Percentiles rank a stretch among this genome's conserved stretches.
phyloP scores from a whole-genome alignment of 2,113 vertebrate species.

The Bufo gargarizans region DNA sequence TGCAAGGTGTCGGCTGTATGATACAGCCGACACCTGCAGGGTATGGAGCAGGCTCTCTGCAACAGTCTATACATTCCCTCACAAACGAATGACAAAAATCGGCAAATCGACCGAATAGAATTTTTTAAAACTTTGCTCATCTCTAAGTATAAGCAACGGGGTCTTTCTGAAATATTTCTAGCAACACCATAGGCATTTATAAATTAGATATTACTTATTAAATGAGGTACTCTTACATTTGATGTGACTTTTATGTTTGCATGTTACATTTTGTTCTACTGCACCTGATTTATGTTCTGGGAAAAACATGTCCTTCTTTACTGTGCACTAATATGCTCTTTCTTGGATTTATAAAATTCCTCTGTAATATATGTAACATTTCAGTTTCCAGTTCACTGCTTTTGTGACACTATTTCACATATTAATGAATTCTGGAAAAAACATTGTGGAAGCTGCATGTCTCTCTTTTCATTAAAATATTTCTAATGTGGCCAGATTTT shows the following conservation, averaged over 20 bases:
- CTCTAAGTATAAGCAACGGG: neutral
- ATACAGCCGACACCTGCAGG: too few relatives aligned
- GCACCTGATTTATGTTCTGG: neutral
- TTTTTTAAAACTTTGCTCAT: too few relatives aligned
- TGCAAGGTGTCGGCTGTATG: too few relatives aligned
- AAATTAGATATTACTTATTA: neutral
- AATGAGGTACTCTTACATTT: neutral
- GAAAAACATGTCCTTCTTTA: neutral
- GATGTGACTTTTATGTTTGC: neutral
- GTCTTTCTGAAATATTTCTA: neutral
- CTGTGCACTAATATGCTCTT: neutral
- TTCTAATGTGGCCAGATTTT: neutral
- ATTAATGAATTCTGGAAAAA: constrained; percentile 9
- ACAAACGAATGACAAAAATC: too few relatives aligned
- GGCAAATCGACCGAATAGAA: too few relatives aligned
- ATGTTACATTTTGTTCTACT: neutral
- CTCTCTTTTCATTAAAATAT: constrained; percentile 7
- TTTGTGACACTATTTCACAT: neutral
- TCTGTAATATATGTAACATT: neutral
- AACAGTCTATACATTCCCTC: too few relatives aligned
- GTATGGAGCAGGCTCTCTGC: too few relatives aligned
- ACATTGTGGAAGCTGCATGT: neutral
- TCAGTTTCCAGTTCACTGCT: neutral
- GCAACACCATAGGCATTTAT: neutral
- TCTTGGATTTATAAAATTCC: constrained; percentile 4